A percentile compares a stretch with the other conserved stretches of the same genome.
phyloP scores from a whole-genome alignment of 1,140 invertebrate genomes.

The Rhopalosiphum padi region DNA sequence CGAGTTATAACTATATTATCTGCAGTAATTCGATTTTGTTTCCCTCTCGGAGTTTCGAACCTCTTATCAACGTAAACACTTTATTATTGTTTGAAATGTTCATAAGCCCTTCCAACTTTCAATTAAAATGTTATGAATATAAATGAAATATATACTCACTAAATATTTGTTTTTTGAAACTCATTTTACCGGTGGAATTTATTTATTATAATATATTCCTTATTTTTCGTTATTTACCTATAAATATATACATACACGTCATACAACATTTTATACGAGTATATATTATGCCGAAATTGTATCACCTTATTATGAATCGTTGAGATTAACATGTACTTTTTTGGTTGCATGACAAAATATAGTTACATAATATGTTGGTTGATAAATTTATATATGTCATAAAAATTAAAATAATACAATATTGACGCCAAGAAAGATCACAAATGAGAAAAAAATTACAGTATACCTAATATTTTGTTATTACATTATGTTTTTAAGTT shows the following conservation, averaged over 20 bases:
- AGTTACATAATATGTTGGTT: background rate
- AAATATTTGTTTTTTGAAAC: background rate
- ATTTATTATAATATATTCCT: background rate
- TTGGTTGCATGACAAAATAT: too few species aligned
- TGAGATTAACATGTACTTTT: too few species aligned
- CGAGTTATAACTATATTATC: background rate
- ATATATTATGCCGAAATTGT: too few species aligned
- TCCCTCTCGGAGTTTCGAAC: background rate
- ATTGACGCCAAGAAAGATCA: background rate
- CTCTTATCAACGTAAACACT: background rate
- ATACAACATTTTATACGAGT: too few species aligned
- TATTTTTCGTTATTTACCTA: background rate
- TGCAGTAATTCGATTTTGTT: background rate
- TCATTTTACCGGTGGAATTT: background rate
- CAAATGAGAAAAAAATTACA: background rate
- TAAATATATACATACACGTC: too few species aligned
- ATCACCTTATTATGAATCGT: too few species aligned
- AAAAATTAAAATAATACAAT: background rate
- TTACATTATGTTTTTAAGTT: background rate
- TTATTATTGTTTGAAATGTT: slow-evolving; percentile 1
- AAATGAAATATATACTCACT: background rate
- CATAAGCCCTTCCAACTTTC: background rate
- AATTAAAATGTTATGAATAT: background rate
- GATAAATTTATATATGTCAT: background rate
- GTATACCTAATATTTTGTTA: background rate